Percentiles rank a stretch among this genome's conserved stretches.
These are phyloP conservation scores for Apus apus DNA, from an alignment of 2,113 vertebrate genomes.

Conservation along the genomic window DNA sequence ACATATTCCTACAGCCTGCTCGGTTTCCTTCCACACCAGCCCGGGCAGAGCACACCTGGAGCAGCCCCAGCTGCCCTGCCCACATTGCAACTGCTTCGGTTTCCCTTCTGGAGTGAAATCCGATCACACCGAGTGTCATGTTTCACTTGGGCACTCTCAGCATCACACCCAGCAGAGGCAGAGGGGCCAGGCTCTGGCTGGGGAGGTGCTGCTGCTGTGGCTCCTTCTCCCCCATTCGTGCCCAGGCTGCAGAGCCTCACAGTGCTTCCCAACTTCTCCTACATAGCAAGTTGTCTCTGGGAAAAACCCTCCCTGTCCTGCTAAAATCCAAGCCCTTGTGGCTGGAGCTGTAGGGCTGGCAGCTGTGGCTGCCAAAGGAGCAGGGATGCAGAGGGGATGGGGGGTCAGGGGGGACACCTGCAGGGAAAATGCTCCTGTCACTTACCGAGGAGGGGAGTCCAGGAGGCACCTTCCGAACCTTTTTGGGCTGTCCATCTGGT, in stretches of 20 bases:
- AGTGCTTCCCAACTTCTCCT: rapidly evolving
- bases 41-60: constrained; percentile 38
- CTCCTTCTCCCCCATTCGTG: background rate
- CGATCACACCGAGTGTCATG: background rate
- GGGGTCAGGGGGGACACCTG: rapidly evolving
- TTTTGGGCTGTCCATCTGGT: constrained; percentile 94
- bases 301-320: background rate
- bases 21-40: background rate
- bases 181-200: background rate
- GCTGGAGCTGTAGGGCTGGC: rapidly evolving
- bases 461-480: constrained; percentile 96
- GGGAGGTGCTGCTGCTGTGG: background rate
- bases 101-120: background rate
- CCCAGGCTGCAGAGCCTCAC: rapidly evolving
- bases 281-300: rapidly evolving
- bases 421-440: background rate
- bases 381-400: background rate
- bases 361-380: background rate
- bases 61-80: constrained; percentile 31
- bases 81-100: background rate
- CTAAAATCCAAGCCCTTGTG: background rate
- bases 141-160: background rate
- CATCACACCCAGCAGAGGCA: background rate
- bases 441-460: constrained; percentile 98
- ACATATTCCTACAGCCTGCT: background rate